A percentile compares a stretch with the other conserved stretches of the same genome.
These are phyloP conservation scores for Eonycteris spelaea DNA, from an alignment of 2,113 vertebrate species.

Conservation along the genomic window DNA sequence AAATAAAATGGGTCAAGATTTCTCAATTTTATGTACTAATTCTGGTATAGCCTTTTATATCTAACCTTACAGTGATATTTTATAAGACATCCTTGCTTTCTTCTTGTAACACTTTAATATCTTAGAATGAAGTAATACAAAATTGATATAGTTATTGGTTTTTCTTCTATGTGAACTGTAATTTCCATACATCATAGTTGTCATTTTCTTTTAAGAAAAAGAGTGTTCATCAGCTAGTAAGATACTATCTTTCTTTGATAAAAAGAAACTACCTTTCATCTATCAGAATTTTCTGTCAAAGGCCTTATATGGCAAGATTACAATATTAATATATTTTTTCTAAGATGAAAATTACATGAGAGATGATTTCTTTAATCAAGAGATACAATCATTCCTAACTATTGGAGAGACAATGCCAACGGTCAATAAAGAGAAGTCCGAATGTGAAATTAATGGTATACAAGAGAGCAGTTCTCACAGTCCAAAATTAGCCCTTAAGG, in stretches of 20 bases:
- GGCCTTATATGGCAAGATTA: neutral
- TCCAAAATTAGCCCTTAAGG: neutral
- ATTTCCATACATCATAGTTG: neutral
- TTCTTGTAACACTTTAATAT: neutral
- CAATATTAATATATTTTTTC: slow-evolving; percentile 27
- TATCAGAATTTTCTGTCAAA: neutral
- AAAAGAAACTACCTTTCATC: slow-evolving; percentile 31
- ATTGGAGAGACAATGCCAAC: neutral
- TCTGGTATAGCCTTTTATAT: neutral
- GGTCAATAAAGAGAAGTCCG: slow-evolving; percentile 36
- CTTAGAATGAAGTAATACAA: neutral
- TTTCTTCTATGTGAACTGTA: neutral
- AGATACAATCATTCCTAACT: slow-evolving; percentile 9
- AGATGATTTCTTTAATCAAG: slow-evolving; percentile 54
- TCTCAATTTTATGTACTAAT: slow-evolving; percentile 11
- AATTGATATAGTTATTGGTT: neutral
- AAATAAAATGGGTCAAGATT: slow-evolving; percentile 39
- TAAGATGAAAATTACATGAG: slow-evolving; percentile 30
- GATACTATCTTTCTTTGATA: neutral
- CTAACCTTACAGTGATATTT: neutral
- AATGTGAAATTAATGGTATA: slow-evolving; percentile 22
- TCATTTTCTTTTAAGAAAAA: slow-evolving; percentile 30
- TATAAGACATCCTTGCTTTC: slow-evolving; percentile 8
- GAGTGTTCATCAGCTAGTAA: neutral
- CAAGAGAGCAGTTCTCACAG: neutral